These are phyloP conservation scores for Sphaerodactylus townsendi DNA, from an alignment of 2,113 vertebrate species.

Conservation along the genomic window DNA sequence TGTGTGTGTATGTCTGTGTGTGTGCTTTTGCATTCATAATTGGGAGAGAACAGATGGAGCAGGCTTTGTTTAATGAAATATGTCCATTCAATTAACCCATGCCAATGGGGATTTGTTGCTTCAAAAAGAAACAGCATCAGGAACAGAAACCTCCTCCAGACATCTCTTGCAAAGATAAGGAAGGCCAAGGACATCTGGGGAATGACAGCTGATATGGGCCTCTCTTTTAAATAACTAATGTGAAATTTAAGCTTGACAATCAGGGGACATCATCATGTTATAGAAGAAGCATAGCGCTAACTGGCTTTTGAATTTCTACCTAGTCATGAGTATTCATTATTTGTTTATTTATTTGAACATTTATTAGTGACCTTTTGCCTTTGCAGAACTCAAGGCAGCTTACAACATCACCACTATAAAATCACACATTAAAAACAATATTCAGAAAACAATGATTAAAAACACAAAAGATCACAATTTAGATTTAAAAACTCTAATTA, in stretches of 20 bases:
- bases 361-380: no score
- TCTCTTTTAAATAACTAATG: constrained; percentile 8
- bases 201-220: neutral
- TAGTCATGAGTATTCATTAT: neutral
- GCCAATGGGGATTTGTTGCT: constrained; percentile 53
- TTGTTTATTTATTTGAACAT: no score
- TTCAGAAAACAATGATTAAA: no score
- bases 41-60: constrained; percentile 67
- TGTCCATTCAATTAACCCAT: constrained; percentile 74
- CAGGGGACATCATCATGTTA: rapidly evolving
- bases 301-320: neutral
- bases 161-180: neutral
- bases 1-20: neutral
- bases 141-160: neutral
- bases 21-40: constrained; percentile 59
- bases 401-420: no score
- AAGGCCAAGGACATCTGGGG: rapidly evolving
- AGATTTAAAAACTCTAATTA: no score
- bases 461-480: no score
- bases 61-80: constrained; percentile 78
- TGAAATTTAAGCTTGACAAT: neutral
- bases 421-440: no score
- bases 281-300: neutral
- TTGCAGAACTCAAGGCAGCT: no score
- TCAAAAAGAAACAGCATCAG: constrained; percentile 28